Base-by-base conservation (phyloP, 2,113 vertebrate genomes). In the Taurulus bubalis region DNA sequence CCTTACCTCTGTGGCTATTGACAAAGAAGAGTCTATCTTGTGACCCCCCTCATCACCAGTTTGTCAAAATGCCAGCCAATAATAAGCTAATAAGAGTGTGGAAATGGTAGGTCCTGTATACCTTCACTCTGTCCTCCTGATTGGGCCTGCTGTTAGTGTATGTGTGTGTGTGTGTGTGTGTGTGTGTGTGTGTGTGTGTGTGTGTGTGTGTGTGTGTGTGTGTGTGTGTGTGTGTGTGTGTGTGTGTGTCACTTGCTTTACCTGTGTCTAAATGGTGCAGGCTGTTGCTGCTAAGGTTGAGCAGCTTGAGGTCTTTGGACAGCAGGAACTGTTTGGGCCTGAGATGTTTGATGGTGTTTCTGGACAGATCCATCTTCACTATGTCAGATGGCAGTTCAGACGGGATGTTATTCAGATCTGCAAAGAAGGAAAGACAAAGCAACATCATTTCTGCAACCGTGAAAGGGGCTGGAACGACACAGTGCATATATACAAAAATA, bases 261-360 rank as follows among this genome's bases (percentile, higher is more conserved):
- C 98, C 97, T 93, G 95, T 95, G 83, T 98, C 96, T 86, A 99
- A 96, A 75, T 86, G 94, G 56, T 93, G 69, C 85, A 99, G 93
- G 89, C 91, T 95, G 64, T 99, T 99, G 91, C 95, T 95, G 87
- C 97, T 98, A 64, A 99, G 95, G 91, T 98, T 99, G 93, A 99
- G 82, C 85, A 95, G 92, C 91, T 97, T 98, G 87, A 99, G 89
- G 75, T 99, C 97, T 88, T 96, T 96, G 88, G 95, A 94, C 73
- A 95, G 96, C 92, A 96, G 94, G 91, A 99, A 99, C 55, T 96
- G 95, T 88, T 96, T 98, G 82, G 96, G 93, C 90, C 91, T 95
- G 83, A 99, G 96, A 70, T 96, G 95, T 83, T 90, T 96, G 81
- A 99, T 98, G 94, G 91, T 96, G 91, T 99, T 99, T 67, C 79